Evolutionary conservation across 1,140 invertebrate genomes (phyloP).

Genomic region (Andricus grossulariae): DNA sequence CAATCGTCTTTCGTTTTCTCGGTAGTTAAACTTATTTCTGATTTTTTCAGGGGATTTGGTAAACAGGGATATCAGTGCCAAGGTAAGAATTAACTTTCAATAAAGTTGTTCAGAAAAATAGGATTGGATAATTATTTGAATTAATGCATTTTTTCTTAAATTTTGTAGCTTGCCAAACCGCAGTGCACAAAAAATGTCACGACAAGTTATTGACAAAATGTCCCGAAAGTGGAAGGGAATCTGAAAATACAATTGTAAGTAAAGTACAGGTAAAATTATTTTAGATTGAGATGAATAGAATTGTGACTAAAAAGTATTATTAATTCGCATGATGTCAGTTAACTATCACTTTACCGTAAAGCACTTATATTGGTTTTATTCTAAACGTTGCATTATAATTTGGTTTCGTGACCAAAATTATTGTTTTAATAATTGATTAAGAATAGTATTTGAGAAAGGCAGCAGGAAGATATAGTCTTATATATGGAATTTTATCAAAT

Average conservation of each 20-base stretch:
- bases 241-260: slow-evolving; percentile 95
- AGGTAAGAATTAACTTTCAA: slow-evolving; percentile 73
- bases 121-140: background rate
- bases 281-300: background rate
- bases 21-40: slow-evolving; percentile 45
- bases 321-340: slow-evolving; percentile 21
- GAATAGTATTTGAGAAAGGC: too few species aligned
- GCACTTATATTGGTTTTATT: background rate
- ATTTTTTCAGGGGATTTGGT: slow-evolving; percentile 86
- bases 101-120: background rate
- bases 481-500: background rate
- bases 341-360: background rate
- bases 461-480: background rate
- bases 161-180: slow-evolving; percentile 92
- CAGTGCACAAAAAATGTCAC: slow-evolving; percentile 98
- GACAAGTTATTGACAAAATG: slow-evolving; percentile 96
- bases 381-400: too few species aligned
- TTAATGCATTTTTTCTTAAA: background rate
- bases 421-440: too few species aligned
- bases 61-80: slow-evolving; percentile 99
- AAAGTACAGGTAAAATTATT: slow-evolving; percentile 29
- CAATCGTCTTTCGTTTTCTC: too few species aligned
- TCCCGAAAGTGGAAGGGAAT: slow-evolving; percentile 93
- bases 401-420: too few species aligned
- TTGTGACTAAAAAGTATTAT: slow-evolving; percentile 22